Conservation (phyloP, 2,113 vertebrate species). For the Epinephelus lanceolatus region DNA sequence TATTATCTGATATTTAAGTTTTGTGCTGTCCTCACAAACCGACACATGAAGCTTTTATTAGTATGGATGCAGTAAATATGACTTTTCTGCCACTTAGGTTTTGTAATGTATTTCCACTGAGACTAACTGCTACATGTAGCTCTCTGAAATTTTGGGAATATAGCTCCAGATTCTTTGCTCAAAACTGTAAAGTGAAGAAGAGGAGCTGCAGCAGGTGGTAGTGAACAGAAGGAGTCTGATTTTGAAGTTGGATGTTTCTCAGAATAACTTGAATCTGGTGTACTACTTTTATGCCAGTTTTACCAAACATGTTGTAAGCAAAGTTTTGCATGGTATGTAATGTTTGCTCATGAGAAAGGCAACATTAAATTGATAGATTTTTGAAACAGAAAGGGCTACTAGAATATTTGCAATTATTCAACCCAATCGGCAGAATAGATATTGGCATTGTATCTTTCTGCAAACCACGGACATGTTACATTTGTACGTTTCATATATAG, state of each 20-base stretch:
- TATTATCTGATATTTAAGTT: not conserved
- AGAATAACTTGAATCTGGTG: slow-evolving; percentile 5
- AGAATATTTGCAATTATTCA: not conserved
- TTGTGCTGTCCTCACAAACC: not conserved
- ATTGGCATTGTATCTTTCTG: no score
- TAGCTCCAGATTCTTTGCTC: not conserved
- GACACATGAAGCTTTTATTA: not conserved
- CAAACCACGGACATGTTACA: no score
- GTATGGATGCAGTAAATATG: not conserved
- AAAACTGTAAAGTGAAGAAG: not conserved
- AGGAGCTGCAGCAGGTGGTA: not conserved
- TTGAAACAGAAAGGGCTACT: not conserved
- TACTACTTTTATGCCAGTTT: not conserved
- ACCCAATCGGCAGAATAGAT: no score
- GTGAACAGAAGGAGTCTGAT: slow-evolving; percentile 32
- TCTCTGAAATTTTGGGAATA: not conserved
- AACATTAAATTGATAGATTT: not conserved
- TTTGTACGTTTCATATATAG: no score
- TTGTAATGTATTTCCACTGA: not conserved
- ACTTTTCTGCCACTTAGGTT: not conserved
- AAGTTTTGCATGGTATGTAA: not conserved
- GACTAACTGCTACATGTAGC: not conserved
- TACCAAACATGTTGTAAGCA: not conserved
- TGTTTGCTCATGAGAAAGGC: not conserved
- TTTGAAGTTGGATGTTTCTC: slow-evolving; percentile 10